phyloP scores from a whole-genome alignment of 2,888 invertebrate species.

The Zelleria hepariella region DNA sequence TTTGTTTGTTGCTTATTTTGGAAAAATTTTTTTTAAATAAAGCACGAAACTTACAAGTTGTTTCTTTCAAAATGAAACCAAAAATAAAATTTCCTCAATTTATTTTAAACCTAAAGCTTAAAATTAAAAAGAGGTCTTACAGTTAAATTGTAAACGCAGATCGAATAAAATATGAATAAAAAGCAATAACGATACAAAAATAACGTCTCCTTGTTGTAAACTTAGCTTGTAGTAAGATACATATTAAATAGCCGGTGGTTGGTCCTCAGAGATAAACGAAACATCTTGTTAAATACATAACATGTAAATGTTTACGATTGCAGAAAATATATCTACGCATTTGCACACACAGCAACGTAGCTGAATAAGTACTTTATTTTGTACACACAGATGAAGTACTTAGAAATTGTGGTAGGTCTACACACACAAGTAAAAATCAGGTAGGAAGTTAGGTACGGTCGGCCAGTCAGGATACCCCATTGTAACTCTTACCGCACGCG shows the following conservation, averaged over 20 bases:
- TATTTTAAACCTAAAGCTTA: conserved; percentile 4
- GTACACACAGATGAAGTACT: too few relatives aligned
- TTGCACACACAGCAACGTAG: not conserved
- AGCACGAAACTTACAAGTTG: conserved; percentile 17
- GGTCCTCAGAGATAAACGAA: conserved; percentile 13
- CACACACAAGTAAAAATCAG: too few relatives aligned
- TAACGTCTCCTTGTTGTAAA: conserved; percentile 11
- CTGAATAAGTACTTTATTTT: not conserved
- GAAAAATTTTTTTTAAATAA: conserved; percentile 65
- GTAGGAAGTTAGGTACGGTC: too few relatives aligned
- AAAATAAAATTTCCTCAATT: conserved; percentile 2
- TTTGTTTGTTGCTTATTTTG: conserved; percentile 72
- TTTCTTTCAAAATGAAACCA: not conserved
- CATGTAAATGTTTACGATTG: not conserved
- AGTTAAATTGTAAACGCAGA: not conserved
- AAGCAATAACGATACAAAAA: conserved; percentile 14
- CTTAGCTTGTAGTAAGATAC: not conserved
- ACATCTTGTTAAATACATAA: conserved; percentile 5
- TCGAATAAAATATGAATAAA: conserved; percentile 1
- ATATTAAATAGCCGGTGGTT: conserved; percentile 12
- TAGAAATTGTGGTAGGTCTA: too few relatives aligned
- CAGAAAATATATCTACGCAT: not conserved
- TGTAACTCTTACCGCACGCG: too few relatives aligned
- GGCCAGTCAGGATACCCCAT: too few relatives aligned
- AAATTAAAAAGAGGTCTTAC: not conserved